A percentile compares a stretch with the other conserved stretches of the same genome.
These are phyloP conservation scores for Myrmecophaga tridactyla DNA, from an alignment of 2,113 vertebrate genomes.

Conservation along the genomic window DNA sequence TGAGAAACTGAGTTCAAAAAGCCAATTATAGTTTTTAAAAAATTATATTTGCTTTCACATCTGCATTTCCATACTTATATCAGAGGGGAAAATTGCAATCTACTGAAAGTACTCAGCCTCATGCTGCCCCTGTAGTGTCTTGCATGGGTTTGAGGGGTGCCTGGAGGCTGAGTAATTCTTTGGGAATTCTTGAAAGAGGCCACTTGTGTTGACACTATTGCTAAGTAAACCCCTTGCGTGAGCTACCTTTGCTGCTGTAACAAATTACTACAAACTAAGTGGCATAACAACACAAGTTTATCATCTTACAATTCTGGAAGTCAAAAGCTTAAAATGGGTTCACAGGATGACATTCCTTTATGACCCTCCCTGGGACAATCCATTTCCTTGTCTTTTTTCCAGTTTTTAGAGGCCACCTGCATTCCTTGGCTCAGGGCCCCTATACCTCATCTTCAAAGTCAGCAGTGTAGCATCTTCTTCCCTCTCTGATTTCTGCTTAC, in stretches of 20 bases:
- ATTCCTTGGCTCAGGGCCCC: not conserved
- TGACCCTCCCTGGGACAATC: not conserved
- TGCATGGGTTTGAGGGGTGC: not conserved
- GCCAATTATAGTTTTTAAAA: slow-evolving; percentile 21
- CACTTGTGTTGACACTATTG: not conserved
- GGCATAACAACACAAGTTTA: not conserved
- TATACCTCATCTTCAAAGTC: not conserved
- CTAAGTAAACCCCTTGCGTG: not conserved
- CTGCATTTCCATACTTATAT: not conserved
- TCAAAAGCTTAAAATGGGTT: not conserved
- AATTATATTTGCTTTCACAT: not conserved
- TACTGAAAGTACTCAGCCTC: not conserved
- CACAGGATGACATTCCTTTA: not conserved
- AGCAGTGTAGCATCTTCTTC: not conserved
- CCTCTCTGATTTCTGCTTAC: not conserved
- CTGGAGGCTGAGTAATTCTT: not conserved
- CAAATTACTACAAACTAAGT: not conserved
- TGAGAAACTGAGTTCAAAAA: slow-evolving; percentile 30
- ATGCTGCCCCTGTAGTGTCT: not conserved
- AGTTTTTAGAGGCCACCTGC: not conserved
- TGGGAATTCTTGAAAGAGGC: not conserved
- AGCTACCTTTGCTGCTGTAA: not conserved
- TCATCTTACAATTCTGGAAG: not conserved
- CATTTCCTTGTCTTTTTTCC: not conserved
- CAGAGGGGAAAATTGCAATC: not conserved